phyloP scores from a whole-genome alignment of 2,888 invertebrate genomes.

The Clitarchus hookeri region DNA sequence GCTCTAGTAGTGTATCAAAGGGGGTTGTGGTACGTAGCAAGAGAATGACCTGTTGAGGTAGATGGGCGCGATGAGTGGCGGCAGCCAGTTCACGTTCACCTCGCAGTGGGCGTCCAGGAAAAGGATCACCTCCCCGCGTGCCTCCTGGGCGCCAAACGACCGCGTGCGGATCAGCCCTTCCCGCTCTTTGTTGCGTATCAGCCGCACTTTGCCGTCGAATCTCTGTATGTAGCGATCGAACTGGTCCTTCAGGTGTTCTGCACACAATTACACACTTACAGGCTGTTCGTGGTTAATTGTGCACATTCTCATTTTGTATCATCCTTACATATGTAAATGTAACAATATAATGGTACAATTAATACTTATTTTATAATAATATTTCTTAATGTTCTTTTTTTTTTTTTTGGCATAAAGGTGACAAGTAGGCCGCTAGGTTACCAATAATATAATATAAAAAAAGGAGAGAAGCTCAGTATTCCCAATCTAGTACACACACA shows the following conservation, averaged over 20 bases:
- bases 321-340: too few relatives aligned
- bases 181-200: slow-evolving; percentile 85
- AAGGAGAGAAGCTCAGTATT: too few relatives aligned
- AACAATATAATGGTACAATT: too few relatives aligned
- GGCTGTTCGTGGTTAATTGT: background rate
- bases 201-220: slow-evolving; percentile 86
- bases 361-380: too few relatives aligned
- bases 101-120: slow-evolving; percentile 99
- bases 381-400: too few relatives aligned
- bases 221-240: slow-evolving; percentile 84
- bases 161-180: slow-evolving; percentile 94
- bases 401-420: too few relatives aligned
- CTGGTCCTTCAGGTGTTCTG: slow-evolving; percentile 78
- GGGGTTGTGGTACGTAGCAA: too few relatives aligned
- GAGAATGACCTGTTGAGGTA: slow-evolving; percentile 68
- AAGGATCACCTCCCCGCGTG: slow-evolving; percentile 93
- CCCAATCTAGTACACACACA: too few relatives aligned
- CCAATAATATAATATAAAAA: too few relatives aligned
- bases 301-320: too few relatives aligned
- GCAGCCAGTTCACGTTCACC: slow-evolving; percentile 95
- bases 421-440: too few relatives aligned
- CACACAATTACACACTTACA: slow-evolving; percentile 36
- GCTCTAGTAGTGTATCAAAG: too few relatives aligned
- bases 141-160: slow-evolving; percentile 87
- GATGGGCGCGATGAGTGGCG: slow-evolving; percentile 93